Base-by-base conservation (phyloP, 2,888 invertebrate genomes). In the Sarcophaga variegata region DNA sequence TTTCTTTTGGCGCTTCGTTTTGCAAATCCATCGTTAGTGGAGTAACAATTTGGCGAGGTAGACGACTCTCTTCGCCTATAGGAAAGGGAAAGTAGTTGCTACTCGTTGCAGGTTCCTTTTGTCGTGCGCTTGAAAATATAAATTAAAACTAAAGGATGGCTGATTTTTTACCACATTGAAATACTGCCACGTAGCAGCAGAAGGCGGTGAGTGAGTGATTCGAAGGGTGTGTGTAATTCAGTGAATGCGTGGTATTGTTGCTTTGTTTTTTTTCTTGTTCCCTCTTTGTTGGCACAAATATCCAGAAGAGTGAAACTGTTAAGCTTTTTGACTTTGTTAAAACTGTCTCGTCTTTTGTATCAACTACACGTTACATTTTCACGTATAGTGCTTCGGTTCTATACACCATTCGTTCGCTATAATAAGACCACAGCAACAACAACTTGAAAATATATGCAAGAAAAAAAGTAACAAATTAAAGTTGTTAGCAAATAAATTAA, bases 241-340 rank as follows among this genome's bases (percentile, higher is more conserved):
- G 62, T 69, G 27, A 79, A 78, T 83, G 71, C 49, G 83, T 78
- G 62, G 66, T 66, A 72, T 67, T 72, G 62, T 59, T 17, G 54
- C 17, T 17, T 12, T 17, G 12, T 54, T 66, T 27, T 27, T 27
- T 37, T 22, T 62, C 1, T 47, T 45, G 2, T 4, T 60, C 4
- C 1, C 17, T n/a, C 25, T 81, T 22, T 69, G 37, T 77, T 45
- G 25, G 12, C 60, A 54, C 59, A 72, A 63, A 22, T 45, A 78
- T 45, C n/a, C 37, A 63, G 14, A 67, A 67, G 76, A 77, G 20
- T 67, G 72, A 77, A 80, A 82, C 72, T 86, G 76, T 77, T 80
- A 86, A 86, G 86, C 80, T 83, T 83, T 80, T 86, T 80, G 79
- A 80, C 80, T 77, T 86, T 71, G 82, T 75, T 82, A 77, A 83